These are phyloP conservation scores for Callithrix jacchus DNA, from an alignment of 2,113 vertebrate genomes.

Conservation along the genomic window DNA sequence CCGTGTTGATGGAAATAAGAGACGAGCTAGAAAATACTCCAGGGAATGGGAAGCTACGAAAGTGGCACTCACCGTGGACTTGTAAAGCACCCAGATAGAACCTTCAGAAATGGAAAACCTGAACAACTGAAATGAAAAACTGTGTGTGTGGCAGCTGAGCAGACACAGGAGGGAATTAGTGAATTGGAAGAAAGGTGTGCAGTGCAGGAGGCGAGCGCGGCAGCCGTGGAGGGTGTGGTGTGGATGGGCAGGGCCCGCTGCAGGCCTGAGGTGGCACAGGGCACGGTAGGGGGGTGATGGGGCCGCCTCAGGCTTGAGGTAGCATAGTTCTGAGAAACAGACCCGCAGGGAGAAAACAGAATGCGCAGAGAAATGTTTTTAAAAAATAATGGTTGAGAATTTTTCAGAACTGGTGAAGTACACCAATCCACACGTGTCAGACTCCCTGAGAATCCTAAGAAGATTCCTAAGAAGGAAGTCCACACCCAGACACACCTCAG, in stretches of 20 bases:
- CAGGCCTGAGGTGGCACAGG: too few relatives aligned
- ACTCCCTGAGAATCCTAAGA: not conserved
- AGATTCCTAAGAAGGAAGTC: not conserved
- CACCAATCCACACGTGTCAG: not conserved
- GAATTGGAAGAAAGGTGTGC: not conserved
- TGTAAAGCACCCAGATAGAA: not conserved
- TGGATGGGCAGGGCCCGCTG: too few relatives aligned
- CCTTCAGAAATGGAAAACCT: not conserved
- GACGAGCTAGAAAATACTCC: not conserved
- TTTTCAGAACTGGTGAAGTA: not conserved
- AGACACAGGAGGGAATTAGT: not conserved
- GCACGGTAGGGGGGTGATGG: not conserved
- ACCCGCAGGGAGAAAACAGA: not conserved
- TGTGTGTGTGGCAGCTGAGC: fast-evolving
- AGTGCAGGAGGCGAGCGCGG: fast-evolving
- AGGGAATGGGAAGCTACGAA: not conserved
- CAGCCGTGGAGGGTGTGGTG: too few relatives aligned
- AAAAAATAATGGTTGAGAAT: not conserved
- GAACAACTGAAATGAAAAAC: fast-evolving
- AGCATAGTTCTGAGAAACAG: not conserved
- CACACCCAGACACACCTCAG: not conserved
- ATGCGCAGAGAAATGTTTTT: not conserved
- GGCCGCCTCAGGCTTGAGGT: not conserved
- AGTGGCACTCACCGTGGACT: not conserved
- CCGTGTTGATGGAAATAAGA: not conserved